A percentile compares a stretch with the other conserved stretches of the same genome.
Evolutionary conservation across 2,797 vertebrate genomes (phyloP).

Genomic region (Girardinus metallicus): DNA sequence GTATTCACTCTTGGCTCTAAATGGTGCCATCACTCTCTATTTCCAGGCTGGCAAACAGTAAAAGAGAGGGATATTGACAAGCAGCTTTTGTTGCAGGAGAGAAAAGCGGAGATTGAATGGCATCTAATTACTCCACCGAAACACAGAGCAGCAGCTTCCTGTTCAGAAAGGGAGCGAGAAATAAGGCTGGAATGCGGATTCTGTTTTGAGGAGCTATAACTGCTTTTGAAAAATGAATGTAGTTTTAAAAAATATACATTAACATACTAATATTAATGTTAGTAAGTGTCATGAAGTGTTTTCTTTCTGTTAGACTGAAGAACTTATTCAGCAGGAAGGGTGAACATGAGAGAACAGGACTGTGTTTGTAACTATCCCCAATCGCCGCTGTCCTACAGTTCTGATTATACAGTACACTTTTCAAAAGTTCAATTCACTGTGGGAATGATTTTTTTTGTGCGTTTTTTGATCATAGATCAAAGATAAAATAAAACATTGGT

Average conservation of each 20-base stretch:
- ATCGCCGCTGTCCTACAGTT: background rate
- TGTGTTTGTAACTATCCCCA: background rate
- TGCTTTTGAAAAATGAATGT: constrained; percentile 1
- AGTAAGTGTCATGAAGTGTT: background rate
- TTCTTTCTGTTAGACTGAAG: background rate
- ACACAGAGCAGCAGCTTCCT: constrained; percentile 38
- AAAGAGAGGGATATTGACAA: constrained; percentile 56
- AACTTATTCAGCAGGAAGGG: background rate
- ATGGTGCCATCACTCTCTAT: constrained; percentile 65
- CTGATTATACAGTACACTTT: background rate
- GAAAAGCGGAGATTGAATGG: constrained; percentile 39
- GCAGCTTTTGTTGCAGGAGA: constrained; percentile 59
- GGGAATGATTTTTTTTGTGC: background rate
- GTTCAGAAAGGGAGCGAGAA: constrained; percentile 17
- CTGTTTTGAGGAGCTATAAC: constrained; percentile 6
- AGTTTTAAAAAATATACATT: background rate
- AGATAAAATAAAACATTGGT: no score
- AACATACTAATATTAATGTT: constrained; percentile 6
- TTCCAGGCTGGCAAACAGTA: constrained; percentile 53
- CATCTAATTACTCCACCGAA: constrained; percentile 38
- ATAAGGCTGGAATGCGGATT: constrained; percentile 23
- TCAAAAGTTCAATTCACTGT: background rate
- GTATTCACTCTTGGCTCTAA: constrained; percentile 64
- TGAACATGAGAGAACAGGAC: background rate
- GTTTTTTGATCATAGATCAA: background rate